Conservation (phyloP, 2,888 invertebrate genomes). For the Drosophila mimetica region DNA sequence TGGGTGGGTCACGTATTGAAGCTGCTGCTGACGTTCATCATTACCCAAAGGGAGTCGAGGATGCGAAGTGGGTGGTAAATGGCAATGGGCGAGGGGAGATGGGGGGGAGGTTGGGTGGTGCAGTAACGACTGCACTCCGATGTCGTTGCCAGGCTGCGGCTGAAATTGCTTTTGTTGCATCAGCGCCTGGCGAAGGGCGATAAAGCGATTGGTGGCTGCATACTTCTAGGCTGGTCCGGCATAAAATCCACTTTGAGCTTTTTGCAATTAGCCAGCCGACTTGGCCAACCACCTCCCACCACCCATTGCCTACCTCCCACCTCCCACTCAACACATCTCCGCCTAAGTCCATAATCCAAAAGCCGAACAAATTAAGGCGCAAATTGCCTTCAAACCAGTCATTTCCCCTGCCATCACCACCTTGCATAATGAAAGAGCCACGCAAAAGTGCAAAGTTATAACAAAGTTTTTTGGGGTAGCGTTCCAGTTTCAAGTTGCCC, state of each 20-base stretch:
- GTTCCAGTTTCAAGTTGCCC: constrained; percentile 34
- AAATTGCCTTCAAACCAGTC: constrained; percentile 55
- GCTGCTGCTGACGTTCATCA: constrained; percentile 11
- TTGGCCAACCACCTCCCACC: constrained; percentile 12
- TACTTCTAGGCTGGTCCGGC: constrained; percentile 55
- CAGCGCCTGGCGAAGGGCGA: constrained; percentile 36
- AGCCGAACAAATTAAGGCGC: constrained; percentile 63
- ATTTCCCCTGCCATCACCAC: constrained; percentile 10
- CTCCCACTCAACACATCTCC: not conserved
- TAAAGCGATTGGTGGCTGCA: constrained; percentile 44
- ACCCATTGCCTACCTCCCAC: not conserved
- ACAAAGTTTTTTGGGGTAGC: constrained; percentile 36
- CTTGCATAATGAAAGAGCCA: constrained; percentile 41
- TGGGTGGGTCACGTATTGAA: not conserved
- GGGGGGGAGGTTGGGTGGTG: no score
- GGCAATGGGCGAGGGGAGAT: no score
- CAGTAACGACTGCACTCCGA: constrained; percentile 50
- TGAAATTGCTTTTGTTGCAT: constrained; percentile 49
- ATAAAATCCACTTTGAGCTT: constrained; percentile 53
- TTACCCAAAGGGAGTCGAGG: not conserved
- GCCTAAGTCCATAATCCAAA: constrained; percentile 62
- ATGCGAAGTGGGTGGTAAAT: not conserved
- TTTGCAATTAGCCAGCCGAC: constrained; percentile 49
- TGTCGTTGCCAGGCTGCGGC: constrained; percentile 37
- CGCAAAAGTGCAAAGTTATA: constrained; percentile 50